phyloP scores from a whole-genome alignment of 2,113 vertebrate species.

The Anseranas semipalmata region DNA sequence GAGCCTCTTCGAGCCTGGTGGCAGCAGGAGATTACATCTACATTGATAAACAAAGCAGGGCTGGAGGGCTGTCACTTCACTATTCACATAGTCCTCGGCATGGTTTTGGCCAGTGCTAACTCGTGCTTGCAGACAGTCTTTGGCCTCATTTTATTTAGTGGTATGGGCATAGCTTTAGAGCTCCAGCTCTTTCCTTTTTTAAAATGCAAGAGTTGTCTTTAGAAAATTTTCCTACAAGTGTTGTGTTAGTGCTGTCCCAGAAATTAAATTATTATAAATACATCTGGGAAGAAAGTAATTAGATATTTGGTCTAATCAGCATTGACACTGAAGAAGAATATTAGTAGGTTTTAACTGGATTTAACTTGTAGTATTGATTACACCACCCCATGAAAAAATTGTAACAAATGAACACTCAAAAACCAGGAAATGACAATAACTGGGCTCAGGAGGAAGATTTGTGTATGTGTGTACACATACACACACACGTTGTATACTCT shows the following conservation, averaged over 20 bases:
- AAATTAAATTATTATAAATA: background rate
- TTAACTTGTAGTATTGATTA: background rate
- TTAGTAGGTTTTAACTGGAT: background rate
- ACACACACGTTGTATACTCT: background rate
- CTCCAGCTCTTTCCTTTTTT: background rate
- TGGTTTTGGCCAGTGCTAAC: background rate
- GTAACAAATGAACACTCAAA: background rate
- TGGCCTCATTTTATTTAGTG: background rate
- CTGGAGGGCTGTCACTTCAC: background rate
- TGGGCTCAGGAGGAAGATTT: background rate
- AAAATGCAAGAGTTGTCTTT: background rate
- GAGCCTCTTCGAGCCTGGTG: background rate
- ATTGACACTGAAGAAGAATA: background rate
- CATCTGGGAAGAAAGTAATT: background rate
- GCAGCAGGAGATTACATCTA: background rate
- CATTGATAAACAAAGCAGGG: background rate
- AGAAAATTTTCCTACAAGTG: background rate
- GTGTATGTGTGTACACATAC: background rate
- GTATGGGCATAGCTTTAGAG: background rate
- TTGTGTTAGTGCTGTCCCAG: background rate
- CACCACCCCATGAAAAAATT: background rate
- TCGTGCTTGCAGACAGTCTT: background rate
- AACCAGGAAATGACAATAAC: background rate
- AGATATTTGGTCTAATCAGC: background rate
- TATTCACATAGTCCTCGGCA: background rate